Percentiles rank a stretch among this genome's conserved stretches.
Conservation (phyloP, 2,888 invertebrate species). For the Aplocera efformata region DNA sequence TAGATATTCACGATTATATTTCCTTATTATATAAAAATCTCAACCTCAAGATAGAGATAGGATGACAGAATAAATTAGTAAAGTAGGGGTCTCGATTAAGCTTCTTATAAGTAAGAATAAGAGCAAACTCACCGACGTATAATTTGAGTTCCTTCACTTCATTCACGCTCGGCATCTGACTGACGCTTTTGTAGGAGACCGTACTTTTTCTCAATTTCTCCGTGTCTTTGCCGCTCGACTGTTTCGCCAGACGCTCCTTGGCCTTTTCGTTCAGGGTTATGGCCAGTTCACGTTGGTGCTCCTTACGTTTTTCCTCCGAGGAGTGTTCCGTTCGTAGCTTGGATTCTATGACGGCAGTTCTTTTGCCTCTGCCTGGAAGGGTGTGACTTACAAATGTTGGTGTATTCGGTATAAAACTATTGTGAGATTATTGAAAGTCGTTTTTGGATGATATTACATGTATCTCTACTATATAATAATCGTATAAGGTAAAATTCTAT, state of each 20-base stretch:
- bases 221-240: slow-evolving; percentile 90
- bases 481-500: no score
- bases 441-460: no score
- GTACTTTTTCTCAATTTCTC: slow-evolving; percentile 96
- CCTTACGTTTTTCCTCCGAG: slow-evolving; percentile 97
- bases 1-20: no score
- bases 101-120: background rate
- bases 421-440: no score
- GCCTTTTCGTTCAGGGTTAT: slow-evolving; percentile 95
- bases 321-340: slow-evolving; percentile 96
- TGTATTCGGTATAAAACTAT: background rate
- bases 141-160: slow-evolving; percentile 97
- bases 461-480: no score
- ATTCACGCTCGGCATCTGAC: slow-evolving; percentile 95
- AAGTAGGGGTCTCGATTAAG: no score
- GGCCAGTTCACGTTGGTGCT: slow-evolving; percentile 97
- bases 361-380: slow-evolving; percentile 83
- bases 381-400: slow-evolving; percentile 8
- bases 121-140: slow-evolving; percentile 89
- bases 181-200: slow-evolving; percentile 94
- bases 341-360: slow-evolving; percentile 95
- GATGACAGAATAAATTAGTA: no score
- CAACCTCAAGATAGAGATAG: no score
- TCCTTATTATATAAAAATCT: no score
- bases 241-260: slow-evolving; percentile 93